phyloP scores from a whole-genome alignment of 92 coral and sea anemone genomes.

The Porites lobata region DNA sequence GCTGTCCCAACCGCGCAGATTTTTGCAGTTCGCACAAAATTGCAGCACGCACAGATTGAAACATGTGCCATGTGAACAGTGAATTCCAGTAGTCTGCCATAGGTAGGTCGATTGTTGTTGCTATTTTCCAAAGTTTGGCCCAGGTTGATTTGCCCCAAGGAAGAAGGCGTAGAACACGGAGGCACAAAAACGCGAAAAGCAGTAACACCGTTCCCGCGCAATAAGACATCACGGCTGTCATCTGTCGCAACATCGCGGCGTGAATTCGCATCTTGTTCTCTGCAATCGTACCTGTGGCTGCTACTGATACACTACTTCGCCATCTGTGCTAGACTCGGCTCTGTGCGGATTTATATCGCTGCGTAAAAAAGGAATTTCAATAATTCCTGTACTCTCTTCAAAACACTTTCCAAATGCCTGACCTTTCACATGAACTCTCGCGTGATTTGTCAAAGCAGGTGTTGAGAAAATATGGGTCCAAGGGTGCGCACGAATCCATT shows the following conservation, averaged over 20 bases:
- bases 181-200: conserved; percentile 30
- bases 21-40: conserved; percentile 70
- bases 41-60: conserved; percentile 61
- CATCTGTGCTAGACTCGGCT: background rate
- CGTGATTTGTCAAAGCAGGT: conserved; percentile 36
- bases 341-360: conserved; percentile 28
- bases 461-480: conserved; percentile 17
- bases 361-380: conserved; percentile 32
- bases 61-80: conserved; percentile 85
- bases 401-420: conserved; percentile 35
- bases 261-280: background rate
- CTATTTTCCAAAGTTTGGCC: conserved; percentile 29
- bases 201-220: conserved; percentile 41
- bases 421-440: conserved; percentile 60
- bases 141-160: conserved; percentile 57
- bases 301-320: background rate
- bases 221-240: conserved; percentile 14
- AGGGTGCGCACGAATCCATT: conserved; percentile 8
- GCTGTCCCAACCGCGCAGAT: conserved; percentile 69
- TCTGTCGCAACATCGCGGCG: conserved; percentile 27
- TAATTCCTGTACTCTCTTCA: conserved; percentile 27
- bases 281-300: background rate
- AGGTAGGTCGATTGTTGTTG: conserved; percentile 59
- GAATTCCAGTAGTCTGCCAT: conserved; percentile 81
- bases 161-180: conserved; percentile 32